Evolutionary conservation across 2,113 vertebrate species (phyloP).

Genomic region (Siphamia tubifer): DNA sequence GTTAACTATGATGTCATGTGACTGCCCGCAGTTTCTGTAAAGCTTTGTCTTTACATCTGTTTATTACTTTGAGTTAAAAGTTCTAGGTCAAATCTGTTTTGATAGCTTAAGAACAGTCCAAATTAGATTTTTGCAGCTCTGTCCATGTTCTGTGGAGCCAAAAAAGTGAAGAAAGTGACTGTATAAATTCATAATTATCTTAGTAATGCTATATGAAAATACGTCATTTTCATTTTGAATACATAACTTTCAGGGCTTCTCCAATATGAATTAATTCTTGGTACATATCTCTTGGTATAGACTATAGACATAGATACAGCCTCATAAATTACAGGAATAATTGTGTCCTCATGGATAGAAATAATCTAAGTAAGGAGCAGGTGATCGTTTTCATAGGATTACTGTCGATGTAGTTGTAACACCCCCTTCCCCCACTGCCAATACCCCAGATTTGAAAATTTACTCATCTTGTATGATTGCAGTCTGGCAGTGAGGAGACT

Average conservation of each 20-base stretch:
- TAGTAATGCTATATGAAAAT: too few species aligned
- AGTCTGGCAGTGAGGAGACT: slow-evolving; percentile 12
- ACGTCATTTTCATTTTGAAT: too few species aligned
- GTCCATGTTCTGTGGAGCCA: too few species aligned
- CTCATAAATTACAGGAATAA: neutral
- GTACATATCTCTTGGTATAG: neutral
- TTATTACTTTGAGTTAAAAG: neutral
- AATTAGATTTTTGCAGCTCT: too few species aligned
- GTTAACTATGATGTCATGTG: neutral
- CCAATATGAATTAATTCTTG: neutral
- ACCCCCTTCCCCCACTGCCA: neutral
- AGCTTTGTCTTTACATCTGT: neutral
- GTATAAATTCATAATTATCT: too few species aligned
- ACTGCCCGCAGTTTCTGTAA: neutral
- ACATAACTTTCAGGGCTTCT: too few species aligned
- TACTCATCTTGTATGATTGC: slow-evolving; percentile 17
- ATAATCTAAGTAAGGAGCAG: neutral
- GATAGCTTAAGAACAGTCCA: too few species aligned
- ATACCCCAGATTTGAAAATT: slow-evolving; percentile 17
- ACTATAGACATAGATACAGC: neutral
- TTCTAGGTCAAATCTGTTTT: neutral
- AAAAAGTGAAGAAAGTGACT: too few species aligned
- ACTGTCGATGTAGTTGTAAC: neutral
- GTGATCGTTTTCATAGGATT: slow-evolving; percentile 24
- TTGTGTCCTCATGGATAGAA: neutral